These are phyloP conservation scores for Callitettix versicolor DNA, from an alignment of 1,140 invertebrate genomes.

Conservation along the genomic window DNA sequence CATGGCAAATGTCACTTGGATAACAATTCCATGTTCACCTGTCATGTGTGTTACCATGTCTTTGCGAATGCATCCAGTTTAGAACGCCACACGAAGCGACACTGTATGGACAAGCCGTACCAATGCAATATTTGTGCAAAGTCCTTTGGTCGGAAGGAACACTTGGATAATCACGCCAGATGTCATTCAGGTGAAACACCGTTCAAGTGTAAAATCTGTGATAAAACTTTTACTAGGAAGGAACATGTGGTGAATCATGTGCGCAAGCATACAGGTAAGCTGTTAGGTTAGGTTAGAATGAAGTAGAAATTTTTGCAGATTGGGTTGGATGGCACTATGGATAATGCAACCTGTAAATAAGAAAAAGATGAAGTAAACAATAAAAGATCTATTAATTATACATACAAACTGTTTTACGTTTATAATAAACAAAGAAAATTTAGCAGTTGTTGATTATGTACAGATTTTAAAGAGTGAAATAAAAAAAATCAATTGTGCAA, in stretches of 20 bases:
- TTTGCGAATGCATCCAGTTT: conserved; percentile 57
- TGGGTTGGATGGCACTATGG: too few species aligned
- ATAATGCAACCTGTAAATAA: too few species aligned
- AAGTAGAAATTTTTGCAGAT: too few species aligned
- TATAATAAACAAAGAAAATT: too few species aligned
- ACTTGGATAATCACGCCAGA: conserved; percentile 50
- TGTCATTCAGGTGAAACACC: conserved; percentile 72
- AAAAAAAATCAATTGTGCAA: too few species aligned
- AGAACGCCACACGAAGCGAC: conserved; percentile 25
- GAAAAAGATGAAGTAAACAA: too few species aligned
- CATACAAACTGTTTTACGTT: too few species aligned
- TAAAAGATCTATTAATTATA: too few species aligned
- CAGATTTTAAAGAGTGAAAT: too few species aligned
- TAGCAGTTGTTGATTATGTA: too few species aligned
- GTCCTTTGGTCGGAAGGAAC: conserved; percentile 50
- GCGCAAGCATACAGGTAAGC: conserved; percentile 49
- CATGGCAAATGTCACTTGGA: conserved; percentile 73
- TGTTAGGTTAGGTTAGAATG: too few species aligned
- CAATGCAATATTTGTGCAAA: conserved; percentile 48
- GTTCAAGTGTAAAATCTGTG: conserved; percentile 45
- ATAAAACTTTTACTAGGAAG: conserved; percentile 58
- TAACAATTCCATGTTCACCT: conserved; percentile 56
- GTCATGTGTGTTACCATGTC: conserved; percentile 60
- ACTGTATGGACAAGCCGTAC: conserved; percentile 32
- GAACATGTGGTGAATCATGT: conserved; percentile 55